A percentile compares a stretch with the other conserved stretches of the same genome.
Evolutionary conservation across 2,888 invertebrate genomes (phyloP).

Genomic region (Philonicus albiceps): DNA sequence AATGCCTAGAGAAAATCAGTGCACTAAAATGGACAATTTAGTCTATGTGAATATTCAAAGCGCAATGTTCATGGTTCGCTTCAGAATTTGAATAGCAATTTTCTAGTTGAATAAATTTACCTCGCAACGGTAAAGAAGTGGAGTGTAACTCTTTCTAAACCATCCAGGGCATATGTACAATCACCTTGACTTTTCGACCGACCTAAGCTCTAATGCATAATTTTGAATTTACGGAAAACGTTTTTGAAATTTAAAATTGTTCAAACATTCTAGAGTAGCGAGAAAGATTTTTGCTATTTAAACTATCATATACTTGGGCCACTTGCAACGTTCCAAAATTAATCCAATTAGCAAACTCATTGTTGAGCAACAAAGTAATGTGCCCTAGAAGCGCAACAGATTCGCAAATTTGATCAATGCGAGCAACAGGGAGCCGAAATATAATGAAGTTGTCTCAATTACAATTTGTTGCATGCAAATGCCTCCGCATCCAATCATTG

Average conservation of each 20-base stretch:
- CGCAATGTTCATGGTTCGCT: not conserved
- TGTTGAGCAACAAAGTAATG: not conserved
- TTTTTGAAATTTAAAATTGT: not conserved
- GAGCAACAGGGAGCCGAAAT: not conserved
- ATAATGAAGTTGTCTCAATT: not conserved
- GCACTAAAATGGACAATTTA: not conserved
- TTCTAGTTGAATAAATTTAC: not conserved
- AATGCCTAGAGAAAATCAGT: not conserved
- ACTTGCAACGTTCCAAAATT: not conserved
- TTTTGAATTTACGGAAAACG: not conserved
- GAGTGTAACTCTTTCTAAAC: not conserved
- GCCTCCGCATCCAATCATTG: not conserved
- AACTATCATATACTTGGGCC: not conserved
- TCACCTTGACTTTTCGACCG: not conserved
- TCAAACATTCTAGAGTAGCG: not conserved
- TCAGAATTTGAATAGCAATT: not conserved
- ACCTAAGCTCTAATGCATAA: not conserved
- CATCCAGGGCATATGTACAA: not conserved
- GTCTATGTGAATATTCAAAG: not conserved
- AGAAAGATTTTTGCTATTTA: not conserved
- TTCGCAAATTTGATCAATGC: not conserved
- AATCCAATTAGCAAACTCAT: not conserved
- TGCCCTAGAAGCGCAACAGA: not conserved
- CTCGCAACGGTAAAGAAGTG: not conserved
- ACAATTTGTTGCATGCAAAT: constrained; percentile 24